Evolutionary conservation across 1,140 invertebrate species (phyloP).

Genomic region (Zaprionus gabonicus): DNA sequence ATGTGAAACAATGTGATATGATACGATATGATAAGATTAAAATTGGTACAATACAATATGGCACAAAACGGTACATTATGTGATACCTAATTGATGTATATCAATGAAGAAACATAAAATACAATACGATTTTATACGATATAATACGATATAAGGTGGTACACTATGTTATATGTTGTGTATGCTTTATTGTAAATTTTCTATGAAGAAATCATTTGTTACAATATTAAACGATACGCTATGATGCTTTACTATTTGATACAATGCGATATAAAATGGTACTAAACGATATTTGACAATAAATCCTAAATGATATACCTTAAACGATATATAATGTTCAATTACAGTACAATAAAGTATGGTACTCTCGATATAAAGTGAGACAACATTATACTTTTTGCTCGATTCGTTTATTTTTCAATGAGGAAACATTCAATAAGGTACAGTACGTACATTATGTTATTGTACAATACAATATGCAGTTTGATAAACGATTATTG

Average conservation of each 20-base stretch:
- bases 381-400: not conserved
- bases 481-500: constrained; percentile 18
- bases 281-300: not conserved
- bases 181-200: not conserved
- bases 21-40: not conserved
- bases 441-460: not conserved
- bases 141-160: not conserved
- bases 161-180: not conserved
- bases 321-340: not conserved
- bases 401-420: not conserved
- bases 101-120: constrained; percentile 20
- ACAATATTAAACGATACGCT: not conserved
- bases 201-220: not conserved
- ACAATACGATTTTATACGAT: too few relatives aligned
- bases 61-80: not conserved
- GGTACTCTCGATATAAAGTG: not conserved
- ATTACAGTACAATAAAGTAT: not conserved
- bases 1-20: not conserved
- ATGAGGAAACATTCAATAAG: not conserved
- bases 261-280: not conserved
- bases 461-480: not conserved
- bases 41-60: not conserved
- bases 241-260: not conserved
- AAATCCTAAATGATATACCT: not conserved
- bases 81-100: not conserved